A percentile compares a stretch with the other conserved stretches of the same genome.
Conservation (phyloP, 2,797 vertebrate genomes). For the Cirrhinus mrigala region DNA sequence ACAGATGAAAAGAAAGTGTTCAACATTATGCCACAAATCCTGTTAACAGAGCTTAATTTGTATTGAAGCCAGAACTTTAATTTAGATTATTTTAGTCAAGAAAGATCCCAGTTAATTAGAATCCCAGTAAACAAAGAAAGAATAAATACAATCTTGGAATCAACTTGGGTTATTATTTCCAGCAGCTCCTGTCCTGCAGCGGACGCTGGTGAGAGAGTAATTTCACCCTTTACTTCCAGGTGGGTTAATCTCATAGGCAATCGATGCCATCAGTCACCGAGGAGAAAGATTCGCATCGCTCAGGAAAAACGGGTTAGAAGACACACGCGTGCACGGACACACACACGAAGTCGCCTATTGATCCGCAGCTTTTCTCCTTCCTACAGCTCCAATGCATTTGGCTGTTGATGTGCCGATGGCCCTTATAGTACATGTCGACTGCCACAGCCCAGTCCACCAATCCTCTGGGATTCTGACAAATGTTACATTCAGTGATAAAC, state of each 20-base stretch:
- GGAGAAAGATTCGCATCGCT: conserved; percentile 58
- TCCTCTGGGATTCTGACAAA: neutral
- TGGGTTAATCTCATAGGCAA: conserved; percentile 55
- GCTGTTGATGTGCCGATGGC: conserved; percentile 19
- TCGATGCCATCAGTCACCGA: conserved; percentile 61
- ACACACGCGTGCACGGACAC: neutral
- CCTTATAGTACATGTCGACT: neutral
- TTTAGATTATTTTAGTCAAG: neutral
- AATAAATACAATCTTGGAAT: neutral
- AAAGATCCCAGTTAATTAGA: neutral
- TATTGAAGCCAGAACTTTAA: neutral
- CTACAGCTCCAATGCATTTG: conserved; percentile 25
- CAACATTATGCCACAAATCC: neutral
- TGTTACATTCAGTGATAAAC: neutral
- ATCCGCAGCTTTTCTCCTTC: conserved; percentile 48
- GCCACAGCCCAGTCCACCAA: neutral
- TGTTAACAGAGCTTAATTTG: neutral
- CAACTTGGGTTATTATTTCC: conserved; percentile 36
- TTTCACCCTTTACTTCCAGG: conserved; percentile 55
- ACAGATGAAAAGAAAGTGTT: too few species aligned
- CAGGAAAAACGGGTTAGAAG: conserved; percentile 55
- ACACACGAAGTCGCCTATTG: conserved; percentile 51
- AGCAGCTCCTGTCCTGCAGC: conserved; percentile 1
- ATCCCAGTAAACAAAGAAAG: conserved; percentile 22
- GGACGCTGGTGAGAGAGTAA: conserved; percentile 35